Conservation (phyloP, 92 coral and sea anemone species). For the Parazoanthus swiftii region DNA sequence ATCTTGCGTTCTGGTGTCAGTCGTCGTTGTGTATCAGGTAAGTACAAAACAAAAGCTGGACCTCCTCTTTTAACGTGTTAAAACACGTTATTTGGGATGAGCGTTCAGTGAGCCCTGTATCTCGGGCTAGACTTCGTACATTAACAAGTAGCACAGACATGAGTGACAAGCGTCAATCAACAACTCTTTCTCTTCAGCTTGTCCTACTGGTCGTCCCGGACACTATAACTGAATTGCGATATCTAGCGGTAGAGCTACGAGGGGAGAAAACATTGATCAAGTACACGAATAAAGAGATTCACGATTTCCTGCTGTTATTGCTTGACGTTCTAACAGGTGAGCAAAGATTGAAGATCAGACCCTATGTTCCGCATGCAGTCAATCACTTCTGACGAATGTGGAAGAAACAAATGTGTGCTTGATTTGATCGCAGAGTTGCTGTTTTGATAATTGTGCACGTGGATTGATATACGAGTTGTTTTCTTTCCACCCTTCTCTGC, state of each 20-base stretch:
- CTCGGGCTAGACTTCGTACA: too few relatives aligned
- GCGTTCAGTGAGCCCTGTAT: too few relatives aligned
- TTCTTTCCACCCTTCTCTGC: too few relatives aligned
- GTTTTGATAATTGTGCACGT: too few relatives aligned
- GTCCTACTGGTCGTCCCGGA: background rate
- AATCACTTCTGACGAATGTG: too few relatives aligned
- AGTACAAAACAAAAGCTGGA: background rate
- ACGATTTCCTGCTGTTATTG: background rate
- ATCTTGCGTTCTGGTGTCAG: background rate
- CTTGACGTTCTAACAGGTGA: background rate
- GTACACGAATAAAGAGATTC: background rate
- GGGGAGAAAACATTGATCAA: background rate
- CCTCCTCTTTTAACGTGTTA: too few relatives aligned
- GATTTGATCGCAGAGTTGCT: too few relatives aligned
- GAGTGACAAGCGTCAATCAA: background rate
- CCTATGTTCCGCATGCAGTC: too few relatives aligned
- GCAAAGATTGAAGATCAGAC: background rate
- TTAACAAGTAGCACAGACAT: too few relatives aligned
- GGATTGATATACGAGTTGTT: too few relatives aligned
- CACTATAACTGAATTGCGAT: background rate
- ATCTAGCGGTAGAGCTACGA: background rate
- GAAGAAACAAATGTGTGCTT: too few relatives aligned
- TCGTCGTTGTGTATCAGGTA: slow-evolving; percentile 9
- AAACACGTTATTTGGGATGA: too few relatives aligned
- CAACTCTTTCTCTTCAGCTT: background rate